Base-by-base conservation (phyloP, 2,113 vertebrate species). In the Rhinogobius similis region DNA sequence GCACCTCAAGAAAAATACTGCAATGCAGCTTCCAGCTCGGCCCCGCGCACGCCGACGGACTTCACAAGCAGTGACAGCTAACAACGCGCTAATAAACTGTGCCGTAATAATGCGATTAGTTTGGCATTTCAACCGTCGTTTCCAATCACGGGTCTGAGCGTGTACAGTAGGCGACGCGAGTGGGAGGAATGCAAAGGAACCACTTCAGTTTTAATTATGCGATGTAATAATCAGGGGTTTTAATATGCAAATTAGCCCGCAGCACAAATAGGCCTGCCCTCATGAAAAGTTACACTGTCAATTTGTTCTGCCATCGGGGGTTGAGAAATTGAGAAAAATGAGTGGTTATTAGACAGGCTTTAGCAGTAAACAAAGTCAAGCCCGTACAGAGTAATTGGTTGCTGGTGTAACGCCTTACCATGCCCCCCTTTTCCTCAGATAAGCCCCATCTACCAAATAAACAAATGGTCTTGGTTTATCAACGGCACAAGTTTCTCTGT, bases 11-110 rank as follows among this genome's bases (percentile, higher is more conserved):
- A 67, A 44, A 63, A 71, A 70, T 55, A 76, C 84, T 87, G 86
- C 89, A 89, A 71, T 89, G 87, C 89, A 86, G 87, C 82, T 86
- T 75, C 73, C 41, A 75, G 52, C 78, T 78, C 76, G 46, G 74
- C 53, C 70, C 48, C 27, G 68, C 39, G 44, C 72, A 71, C 10
- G 24, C 78, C 65, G 10, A 10, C 41, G 59, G 72, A 76, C 75
- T 82, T 77, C 68, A 77, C 78, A 65, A 78, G 65, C 53, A 77
- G 58, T 63, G 75, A 72, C 74, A 68, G 78, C 78, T 27, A 44
- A 67, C 75, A 78, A 65, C 75, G 55, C 64, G 66, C 64, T 79
- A 66, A 79, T 69, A 79, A 70, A 74, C 39, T 41, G 62, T 18
- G 62, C 23, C 16, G 21, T 68, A 62, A 66, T 76, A 73, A 84